These are phyloP conservation scores for Pollicipes pollicipes DNA, from an alignment of 1,140 invertebrate genomes.

Conservation along the genomic window DNA sequence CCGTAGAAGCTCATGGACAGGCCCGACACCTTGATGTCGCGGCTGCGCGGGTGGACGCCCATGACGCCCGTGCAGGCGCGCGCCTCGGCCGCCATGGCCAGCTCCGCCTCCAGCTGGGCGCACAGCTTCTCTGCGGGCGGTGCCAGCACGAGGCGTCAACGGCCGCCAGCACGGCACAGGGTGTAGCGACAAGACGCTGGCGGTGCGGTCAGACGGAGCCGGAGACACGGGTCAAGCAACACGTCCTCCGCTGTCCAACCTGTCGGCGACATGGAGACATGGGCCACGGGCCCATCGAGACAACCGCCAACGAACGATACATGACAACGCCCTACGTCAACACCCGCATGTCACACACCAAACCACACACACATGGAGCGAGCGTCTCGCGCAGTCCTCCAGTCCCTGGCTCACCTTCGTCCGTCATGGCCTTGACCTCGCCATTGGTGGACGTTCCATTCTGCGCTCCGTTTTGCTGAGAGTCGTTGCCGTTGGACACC, in stretches of 20 bases:
- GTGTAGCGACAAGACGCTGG: conserved; percentile 6
- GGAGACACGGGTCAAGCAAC: conserved; percentile 3
- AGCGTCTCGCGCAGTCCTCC: no score
- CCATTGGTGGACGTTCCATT: conserved; percentile 22
- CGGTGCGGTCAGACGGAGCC: conserved; percentile 6
- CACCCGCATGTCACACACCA: no score
- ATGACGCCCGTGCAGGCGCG: conserved; percentile 85
- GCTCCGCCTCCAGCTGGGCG: conserved; percentile 70
- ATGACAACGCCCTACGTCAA: no score
- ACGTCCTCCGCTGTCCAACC: no score
- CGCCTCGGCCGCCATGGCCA: conserved; percentile 77
- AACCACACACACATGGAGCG: no score
- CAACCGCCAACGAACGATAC: no score
- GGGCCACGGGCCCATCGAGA: no score
- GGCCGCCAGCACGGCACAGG: no score
- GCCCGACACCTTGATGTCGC: conserved; percentile 93
- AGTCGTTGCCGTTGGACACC: conserved; percentile 9
- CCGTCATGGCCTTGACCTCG: conserved; percentile 18
- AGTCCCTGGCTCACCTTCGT: conserved; percentile 14
- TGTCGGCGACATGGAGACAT: no score
- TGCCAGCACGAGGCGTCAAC: no score
- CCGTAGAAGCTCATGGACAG: conserved; percentile 98
- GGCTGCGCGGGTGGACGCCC: conserved; percentile 79
- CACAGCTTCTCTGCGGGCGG: conserved; percentile 53
- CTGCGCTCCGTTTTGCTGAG: conserved; percentile 19